These are phyloP conservation scores for Epinephelus malabaricus DNA, from an alignment of 2,797 vertebrate genomes.

Conservation along the genomic window DNA sequence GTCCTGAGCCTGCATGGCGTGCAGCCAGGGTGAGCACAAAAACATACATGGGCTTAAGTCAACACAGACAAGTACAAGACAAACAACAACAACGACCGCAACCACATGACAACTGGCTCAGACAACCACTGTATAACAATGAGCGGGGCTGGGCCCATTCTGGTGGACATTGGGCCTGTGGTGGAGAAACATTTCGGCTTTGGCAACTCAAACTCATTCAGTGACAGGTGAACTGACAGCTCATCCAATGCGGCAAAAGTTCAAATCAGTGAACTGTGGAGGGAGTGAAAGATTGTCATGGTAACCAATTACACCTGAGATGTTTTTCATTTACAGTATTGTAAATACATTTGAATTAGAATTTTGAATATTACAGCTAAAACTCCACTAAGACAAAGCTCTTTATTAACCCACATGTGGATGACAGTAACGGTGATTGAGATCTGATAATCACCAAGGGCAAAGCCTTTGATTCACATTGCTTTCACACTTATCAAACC, in stretches of 20 bases:
- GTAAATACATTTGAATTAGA: not conserved
- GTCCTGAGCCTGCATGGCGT: conserved; percentile 13
- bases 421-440: not conserved
- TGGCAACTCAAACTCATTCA: conserved; percentile 11
- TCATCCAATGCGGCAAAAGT: conserved; percentile 1
- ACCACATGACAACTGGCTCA: conserved; percentile 50
- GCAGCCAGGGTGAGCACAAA: conserved; percentile 48
- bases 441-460: not conserved
- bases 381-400: not conserved
- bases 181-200: conserved; percentile 13
- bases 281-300: conserved; percentile 5
- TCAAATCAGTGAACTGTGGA: conserved; percentile 5
- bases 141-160: conserved; percentile 14
- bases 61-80: conserved; percentile 55
- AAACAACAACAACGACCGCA: conserved; percentile 66
- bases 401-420: not conserved
- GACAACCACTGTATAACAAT: conserved; percentile 30
- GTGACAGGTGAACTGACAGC: conserved; percentile 27
- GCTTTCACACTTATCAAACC: not conserved
- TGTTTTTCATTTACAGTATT: not conserved
- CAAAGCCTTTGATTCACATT: not conserved
- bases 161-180: not conserved
- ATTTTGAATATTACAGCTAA: not conserved
- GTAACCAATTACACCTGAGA: not conserved
- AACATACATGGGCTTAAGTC: conserved; percentile 47